phyloP scores from a whole-genome alignment of 2,888 invertebrate species.

The Trachelus iudaicus region DNA sequence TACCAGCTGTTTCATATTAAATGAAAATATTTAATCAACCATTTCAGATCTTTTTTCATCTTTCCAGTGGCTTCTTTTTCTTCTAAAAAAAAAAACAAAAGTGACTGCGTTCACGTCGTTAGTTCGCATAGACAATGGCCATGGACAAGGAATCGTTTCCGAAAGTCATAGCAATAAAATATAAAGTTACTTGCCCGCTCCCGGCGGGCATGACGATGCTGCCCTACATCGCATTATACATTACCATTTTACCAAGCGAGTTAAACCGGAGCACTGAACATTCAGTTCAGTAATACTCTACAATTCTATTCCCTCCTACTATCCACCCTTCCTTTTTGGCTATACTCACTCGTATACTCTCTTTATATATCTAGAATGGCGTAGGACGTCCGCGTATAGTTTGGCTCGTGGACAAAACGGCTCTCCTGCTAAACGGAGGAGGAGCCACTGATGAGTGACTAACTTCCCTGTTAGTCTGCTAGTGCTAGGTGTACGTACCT shows the following conservation, averaged over 20 bases:
- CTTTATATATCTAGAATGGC: neutral
- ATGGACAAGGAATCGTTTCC: constrained; percentile 30
- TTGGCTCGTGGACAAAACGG: constrained; percentile 22
- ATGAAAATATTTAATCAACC: neutral
- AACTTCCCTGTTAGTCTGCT: neutral
- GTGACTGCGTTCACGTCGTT: neutral
- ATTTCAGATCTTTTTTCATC: neutral
- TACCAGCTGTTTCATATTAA: neutral
- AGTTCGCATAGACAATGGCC: constrained; percentile 19
- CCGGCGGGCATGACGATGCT: constrained; percentile 2
- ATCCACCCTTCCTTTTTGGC: neutral
- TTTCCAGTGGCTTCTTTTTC: neutral
- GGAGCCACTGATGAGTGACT: constrained; percentile 13
- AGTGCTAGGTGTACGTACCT: constrained; percentile 16
- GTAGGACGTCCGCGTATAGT: constrained; percentile 10
- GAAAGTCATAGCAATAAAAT: constrained; percentile 34
- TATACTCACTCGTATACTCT: neutral
- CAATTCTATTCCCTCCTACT: constrained; percentile 15
- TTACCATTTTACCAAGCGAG: constrained; percentile 28
- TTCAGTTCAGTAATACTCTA: constrained; percentile 25
- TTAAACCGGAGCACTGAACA: constrained; percentile 28
- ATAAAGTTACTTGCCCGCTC: constrained; percentile 27
- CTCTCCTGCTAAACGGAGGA: constrained; percentile 12
- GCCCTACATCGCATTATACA: constrained; percentile 30
- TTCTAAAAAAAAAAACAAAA: neutral